phyloP scores from a whole-genome alignment of 1,140 invertebrate species.

The Magallana angulata region DNA sequence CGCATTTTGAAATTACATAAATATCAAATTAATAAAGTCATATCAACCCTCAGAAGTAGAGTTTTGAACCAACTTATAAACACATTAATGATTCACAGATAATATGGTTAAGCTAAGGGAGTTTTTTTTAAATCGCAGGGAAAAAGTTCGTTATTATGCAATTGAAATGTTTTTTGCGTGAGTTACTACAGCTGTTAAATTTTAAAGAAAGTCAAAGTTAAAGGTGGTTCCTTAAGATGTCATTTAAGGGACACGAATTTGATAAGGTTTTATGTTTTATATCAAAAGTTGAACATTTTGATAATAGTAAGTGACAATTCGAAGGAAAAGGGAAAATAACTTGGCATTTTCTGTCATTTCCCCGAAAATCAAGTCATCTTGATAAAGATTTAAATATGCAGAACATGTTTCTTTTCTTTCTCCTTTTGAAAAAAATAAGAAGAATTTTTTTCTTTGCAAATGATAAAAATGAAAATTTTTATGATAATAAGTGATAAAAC shows the following conservation, averaged over 20 bases:
- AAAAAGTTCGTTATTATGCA: not conserved
- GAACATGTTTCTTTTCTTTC: too few relatives aligned
- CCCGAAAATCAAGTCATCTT: too few relatives aligned
- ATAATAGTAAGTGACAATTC: not conserved
- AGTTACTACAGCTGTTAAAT: not conserved
- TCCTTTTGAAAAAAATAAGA: too few relatives aligned
- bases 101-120: not conserved
- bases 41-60: not conserved
- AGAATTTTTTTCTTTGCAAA: too few relatives aligned
- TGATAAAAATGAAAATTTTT: too few relatives aligned
- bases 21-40: constrained; percentile 11
- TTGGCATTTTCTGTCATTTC: too few relatives aligned
- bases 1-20: not conserved
- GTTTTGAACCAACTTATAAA: not conserved
- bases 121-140: not conserved
- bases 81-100: not conserved
- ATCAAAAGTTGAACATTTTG: too few relatives aligned
- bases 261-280: not conserved
- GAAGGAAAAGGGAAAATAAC: not conserved
- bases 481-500: too few relatives aligned
- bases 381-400: too few relatives aligned
- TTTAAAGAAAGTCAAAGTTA: not conserved
- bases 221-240: not conserved
- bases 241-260: not conserved
- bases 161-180: not conserved